Evolutionary conservation across 2,888 invertebrate genomes (phyloP).

Genomic region (Erynnis tages): DNA sequence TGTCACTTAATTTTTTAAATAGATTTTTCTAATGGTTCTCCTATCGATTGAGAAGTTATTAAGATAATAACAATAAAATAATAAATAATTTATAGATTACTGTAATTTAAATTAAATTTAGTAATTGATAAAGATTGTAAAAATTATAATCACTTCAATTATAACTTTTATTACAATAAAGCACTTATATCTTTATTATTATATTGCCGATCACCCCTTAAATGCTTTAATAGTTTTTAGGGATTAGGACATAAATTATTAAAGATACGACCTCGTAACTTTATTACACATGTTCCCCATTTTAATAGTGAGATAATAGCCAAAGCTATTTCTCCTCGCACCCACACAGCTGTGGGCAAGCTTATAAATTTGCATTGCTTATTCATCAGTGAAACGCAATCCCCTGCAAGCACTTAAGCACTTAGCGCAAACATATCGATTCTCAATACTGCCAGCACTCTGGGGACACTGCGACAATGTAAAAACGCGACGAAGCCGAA

Average conservation of each 20-base stretch:
- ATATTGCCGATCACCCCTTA: neutral
- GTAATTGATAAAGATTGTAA: too few relatives aligned
- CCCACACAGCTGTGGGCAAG: conserved; percentile 36
- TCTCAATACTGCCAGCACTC: conserved; percentile 67
- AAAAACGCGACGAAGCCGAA: conserved; percentile 66
- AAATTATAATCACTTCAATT: too few relatives aligned
- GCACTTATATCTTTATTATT: too few relatives aligned
- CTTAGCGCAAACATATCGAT: conserved; percentile 78
- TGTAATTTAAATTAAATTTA: too few relatives aligned
- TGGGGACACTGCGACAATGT: conserved; percentile 70
- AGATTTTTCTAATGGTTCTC: too few relatives aligned
- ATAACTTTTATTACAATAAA: too few relatives aligned
- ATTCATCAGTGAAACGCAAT: conserved; percentile 71
- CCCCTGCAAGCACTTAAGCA: conserved; percentile 78
- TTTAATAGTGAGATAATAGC: conserved; percentile 22
- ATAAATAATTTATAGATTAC: too few relatives aligned
- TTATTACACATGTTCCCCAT: conserved; percentile 21
- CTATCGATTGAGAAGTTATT: too few relatives aligned
- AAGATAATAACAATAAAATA: too few relatives aligned
- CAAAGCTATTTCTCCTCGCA: conserved; percentile 18
- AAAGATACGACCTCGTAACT: conserved; percentile 5
- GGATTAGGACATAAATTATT: conserved; percentile 6
- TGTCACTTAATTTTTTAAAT: too few relatives aligned
- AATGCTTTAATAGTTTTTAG: neutral
- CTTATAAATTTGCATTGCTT: conserved; percentile 59